Base-by-base conservation (phyloP, 2,113 vertebrate species). In the Smithornis capensis region DNA sequence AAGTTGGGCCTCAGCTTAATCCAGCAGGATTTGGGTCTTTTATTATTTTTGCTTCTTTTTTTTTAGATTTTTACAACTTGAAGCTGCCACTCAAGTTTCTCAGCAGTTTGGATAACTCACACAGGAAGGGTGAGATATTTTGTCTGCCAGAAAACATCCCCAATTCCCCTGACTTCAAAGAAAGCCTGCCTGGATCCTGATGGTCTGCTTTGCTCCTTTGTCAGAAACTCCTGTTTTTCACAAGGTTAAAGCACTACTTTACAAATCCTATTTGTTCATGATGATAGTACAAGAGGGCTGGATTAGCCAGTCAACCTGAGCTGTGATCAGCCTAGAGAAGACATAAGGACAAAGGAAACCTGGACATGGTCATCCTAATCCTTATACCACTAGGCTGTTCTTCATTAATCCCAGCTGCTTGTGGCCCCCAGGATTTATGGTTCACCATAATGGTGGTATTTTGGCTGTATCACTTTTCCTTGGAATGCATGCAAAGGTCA, bases 31-130 rank as follows among this genome's bases (percentile, higher is more conserved):
- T 95, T 94, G 47, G 7, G 53, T 76, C 65, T 83, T 96, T 92
- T 95, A 94, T 97, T 95, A 93, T 95, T 95, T 96, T 93, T 96
- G 49, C 22, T 92, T 90, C 42, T 10, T 69, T 52, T 84, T 80
- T 73, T 71, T 40, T 10, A 22, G 27, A 6, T 31, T 94, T 96
- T 95, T 94, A 95, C 85, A 86, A 47, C 76, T 38, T 38, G 24
- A 80, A 88, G 71, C 92, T 95, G 92, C 85, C 95, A 95, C 71
- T 95, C 68, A 73, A 60, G 42, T 67, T 82, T 67, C 84, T 93
- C 42, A 27, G 47, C 71, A 85, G 75, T 90, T 87, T 80, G 67
- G 55, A 55, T 56, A 91, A 86, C 63, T 94, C 90, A 71, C 67
- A 88, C 75, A 88, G 87, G 85, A 96, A 85, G 70, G 35, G 67